A percentile compares a stretch with the other conserved stretches of the same genome.
These are phyloP conservation scores for Larimichthys polyactis DNA, from an alignment of 2,113 vertebrate genomes.

Conservation along the genomic window DNA sequence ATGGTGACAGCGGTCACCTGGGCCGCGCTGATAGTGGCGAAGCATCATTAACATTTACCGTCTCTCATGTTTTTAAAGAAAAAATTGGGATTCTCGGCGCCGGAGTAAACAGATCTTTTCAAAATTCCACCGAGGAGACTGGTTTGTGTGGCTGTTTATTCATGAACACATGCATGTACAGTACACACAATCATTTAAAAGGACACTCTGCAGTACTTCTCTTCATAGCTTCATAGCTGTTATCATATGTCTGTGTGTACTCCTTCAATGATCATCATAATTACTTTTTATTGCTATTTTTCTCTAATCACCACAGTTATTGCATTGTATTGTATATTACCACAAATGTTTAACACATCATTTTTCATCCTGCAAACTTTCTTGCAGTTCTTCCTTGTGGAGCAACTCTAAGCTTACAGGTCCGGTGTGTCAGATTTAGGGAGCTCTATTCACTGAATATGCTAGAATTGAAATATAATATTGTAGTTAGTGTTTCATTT, in stretches of 20 bases:
- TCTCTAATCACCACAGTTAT: background rate
- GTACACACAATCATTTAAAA: too few species aligned
- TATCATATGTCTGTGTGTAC: background rate
- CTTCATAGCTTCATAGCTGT: background rate
- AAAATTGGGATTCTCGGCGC: background rate
- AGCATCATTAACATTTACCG: conserved; percentile 39
- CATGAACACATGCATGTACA: background rate
- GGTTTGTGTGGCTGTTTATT: background rate
- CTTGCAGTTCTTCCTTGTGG: background rate
- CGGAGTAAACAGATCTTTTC: conserved; percentile 6
- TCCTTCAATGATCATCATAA: background rate
- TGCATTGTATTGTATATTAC: too few species aligned
- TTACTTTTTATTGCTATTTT: background rate
- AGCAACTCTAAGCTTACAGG: background rate
- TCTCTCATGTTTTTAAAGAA: conserved; percentile 4
- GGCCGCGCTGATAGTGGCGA: conserved; percentile 64
- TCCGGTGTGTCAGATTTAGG: too few species aligned
- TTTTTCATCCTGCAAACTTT: too few species aligned
- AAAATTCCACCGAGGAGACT: background rate
- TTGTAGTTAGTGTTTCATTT: too few species aligned
- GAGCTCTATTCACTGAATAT: too few species aligned
- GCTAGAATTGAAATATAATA: too few species aligned
- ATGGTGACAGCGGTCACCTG: conserved; percentile 69
- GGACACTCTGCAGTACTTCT: too few species aligned
- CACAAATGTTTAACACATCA: too few species aligned